Base-by-base conservation (phyloP, 2,113 vertebrate genomes). In the Vanacampus margaritifer region DNA sequence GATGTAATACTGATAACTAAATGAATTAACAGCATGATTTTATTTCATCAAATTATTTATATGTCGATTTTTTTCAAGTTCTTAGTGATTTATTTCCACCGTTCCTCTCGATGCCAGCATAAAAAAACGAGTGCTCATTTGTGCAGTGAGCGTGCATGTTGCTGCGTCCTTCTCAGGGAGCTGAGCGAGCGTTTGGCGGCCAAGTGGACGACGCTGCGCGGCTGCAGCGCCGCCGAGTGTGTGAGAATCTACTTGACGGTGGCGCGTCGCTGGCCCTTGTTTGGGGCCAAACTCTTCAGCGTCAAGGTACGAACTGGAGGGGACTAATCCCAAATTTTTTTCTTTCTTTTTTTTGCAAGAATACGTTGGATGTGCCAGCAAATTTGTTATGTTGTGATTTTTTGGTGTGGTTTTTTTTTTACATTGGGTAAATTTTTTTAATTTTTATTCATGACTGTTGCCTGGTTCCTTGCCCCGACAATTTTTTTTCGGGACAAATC, bases 231-330 rank as follows among this genome's bases (percentile, higher is more conserved):
- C 19, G 73, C 91, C 0, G 95, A 95, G 87, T 96, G 94, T 16
- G 74, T 95, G 81, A 90, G 94, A 46, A 96, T 95, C 80, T 95
- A 94, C 77, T 83, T 95, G 71, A 94, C 94, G 0, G 94, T 95
- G 65, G 94, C 93, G 14, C 90, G 94, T 39, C 95, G 95, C 75
- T 96, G 94, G 95, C 92, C 94, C 21, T 85, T 95, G 66, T 95
- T 94, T 77, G 95, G 95, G 70, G 91, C 92, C 75, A 95, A 93
- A 80, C 89, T 96, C 64, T 94, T 94, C 88, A 89, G 86, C 74
- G 93, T 94, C 59, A 94, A 95, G 93, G 95, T 95, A 6, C 1
- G 36, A 11, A 11, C 13, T 4, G 1, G 19, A 21, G 5, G 1
- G 23, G 17, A 17, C 28, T 0, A 19, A 16, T 2, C 28, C 28